Base-by-base conservation (phyloP, 2,113 vertebrate species). In the Australoheros scitulus region DNA sequence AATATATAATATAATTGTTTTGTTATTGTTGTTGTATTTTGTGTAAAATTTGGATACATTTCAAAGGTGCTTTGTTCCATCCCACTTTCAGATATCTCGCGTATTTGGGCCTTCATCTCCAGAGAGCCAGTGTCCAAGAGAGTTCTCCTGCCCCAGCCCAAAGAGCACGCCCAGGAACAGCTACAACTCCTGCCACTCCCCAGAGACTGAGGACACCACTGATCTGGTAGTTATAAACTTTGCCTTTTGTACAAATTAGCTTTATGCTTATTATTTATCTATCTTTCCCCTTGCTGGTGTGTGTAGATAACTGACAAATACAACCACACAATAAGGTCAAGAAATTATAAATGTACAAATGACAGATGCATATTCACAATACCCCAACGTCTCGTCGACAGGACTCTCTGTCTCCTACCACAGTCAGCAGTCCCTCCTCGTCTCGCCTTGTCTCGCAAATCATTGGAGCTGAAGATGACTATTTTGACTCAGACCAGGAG, bases 391-490 rank as follows among this genome's bases (percentile, higher is more conserved):
- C 29, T 79, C 57, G 18, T 76, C 56, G 32, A 29, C 56, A 97
- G 98, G 97, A 97, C 77, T 95, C 94, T 41, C 95, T 96, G 11
- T 96, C 94, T 76, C 96, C 96, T 11, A 95, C 94, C 72, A 93
- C 92, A 32, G 72, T 97, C 11, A 96, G 96, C 61, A 97, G 96
- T 65, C 96, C 97, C 29, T 93, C 95, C 2, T 93, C 95, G 7
- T 93, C 93, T 61, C 96, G 96, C 2, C 56, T 93, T 32, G 90
- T 94, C 50, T 95, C 97, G 7, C 96, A 96, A 85, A 99, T 99
- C 87, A 99, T 99, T 75, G 97, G 97, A 81, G 97, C 97, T 76
- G 98, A 99, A 90, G 98, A 99, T 57, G 98, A 99, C 5, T 97
- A 98, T 89, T 99, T 99, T 93, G 97, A 97, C 90, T 96, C 96